Percentiles rank a stretch among this genome's conserved stretches.
These are phyloP conservation scores for Alviniconcha marisindica DNA, from an alignment of 1,140 invertebrate species.

Conservation along the genomic window DNA sequence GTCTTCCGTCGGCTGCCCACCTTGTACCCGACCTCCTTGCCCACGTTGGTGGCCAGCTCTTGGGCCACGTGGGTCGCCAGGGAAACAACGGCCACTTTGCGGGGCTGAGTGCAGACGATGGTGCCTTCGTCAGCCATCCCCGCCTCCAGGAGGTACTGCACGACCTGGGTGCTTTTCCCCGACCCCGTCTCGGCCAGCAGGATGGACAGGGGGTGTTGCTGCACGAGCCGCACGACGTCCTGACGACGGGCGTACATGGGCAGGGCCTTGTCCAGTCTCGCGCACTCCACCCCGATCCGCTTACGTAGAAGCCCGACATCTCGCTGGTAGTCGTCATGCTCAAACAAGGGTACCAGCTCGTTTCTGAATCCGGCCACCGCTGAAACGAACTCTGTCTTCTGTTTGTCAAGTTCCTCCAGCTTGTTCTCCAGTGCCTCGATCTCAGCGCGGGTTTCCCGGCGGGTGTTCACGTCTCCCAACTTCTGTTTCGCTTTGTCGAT, in stretches of 20 bases:
- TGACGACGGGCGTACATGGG: slow-evolving; percentile 68
- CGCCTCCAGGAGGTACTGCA: slow-evolving; percentile 68
- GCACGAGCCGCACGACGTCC: slow-evolving; percentile 61
- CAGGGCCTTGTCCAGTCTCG: slow-evolving; percentile 54
- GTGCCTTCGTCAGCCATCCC: slow-evolving; percentile 82
- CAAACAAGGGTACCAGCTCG: slow-evolving; percentile 40
- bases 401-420: slow-evolving; percentile 54
- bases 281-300: slow-evolving; percentile 61
- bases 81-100: slow-evolving; percentile 71
- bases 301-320: slow-evolving; percentile 48
- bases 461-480: background rate
- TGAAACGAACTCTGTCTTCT: slow-evolving; percentile 56
- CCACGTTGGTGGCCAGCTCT: slow-evolving; percentile 65
- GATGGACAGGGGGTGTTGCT: slow-evolving; percentile 79
- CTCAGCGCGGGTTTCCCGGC: slow-evolving; percentile 26
- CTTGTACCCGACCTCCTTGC: slow-evolving; percentile 74
- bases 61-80: slow-evolving; percentile 68
- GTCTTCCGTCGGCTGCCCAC: slow-evolving; percentile 85
- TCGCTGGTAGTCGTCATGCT: slow-evolving; percentile 37
- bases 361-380: slow-evolving; percentile 38
- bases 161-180: slow-evolving; percentile 81
- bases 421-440: slow-evolving; percentile 55
- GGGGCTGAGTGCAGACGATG: slow-evolving; percentile 81
- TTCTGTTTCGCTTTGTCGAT: slow-evolving; percentile 5
- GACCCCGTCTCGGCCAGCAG: slow-evolving; percentile 98